These are phyloP conservation scores for Sinocyclocheilus maitianheensis DNA, from an alignment of 2,113 vertebrate species.

Conservation along the genomic window DNA sequence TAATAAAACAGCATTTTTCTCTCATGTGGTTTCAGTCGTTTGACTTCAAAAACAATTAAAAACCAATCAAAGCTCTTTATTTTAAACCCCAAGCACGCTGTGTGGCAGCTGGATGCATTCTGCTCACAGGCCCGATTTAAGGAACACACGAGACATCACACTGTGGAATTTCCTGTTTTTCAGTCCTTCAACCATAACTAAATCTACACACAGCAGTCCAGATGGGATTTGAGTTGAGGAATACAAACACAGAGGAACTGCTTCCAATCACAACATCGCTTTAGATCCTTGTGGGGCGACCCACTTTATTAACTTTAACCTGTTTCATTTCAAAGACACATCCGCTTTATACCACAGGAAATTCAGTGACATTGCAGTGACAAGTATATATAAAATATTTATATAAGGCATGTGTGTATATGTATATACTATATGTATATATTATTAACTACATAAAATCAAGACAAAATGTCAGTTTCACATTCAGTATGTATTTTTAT, in stretches of 20 bases:
- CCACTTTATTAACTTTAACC: not conserved
- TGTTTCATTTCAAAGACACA: not conserved
- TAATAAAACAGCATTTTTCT: slow-evolving; percentile 25
- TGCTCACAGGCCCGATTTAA: slow-evolving; percentile 28
- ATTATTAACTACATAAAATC: too few species aligned
- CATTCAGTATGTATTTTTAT: too few species aligned
- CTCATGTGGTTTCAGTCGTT: slow-evolving; percentile 48
- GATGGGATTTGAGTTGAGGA: slow-evolving; percentile 41
- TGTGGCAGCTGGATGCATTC: slow-evolving; percentile 47
- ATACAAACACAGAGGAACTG: slow-evolving; percentile 34
- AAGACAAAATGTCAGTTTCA: too few species aligned
- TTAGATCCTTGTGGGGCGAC: not conserved
- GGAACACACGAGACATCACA: slow-evolving; percentile 24
- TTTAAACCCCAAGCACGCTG: slow-evolving; percentile 50
- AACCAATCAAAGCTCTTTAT: slow-evolving; percentile 54
- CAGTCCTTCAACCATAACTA: slow-evolving; percentile 22
- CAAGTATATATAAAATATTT: too few species aligned
- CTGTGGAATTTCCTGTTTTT: slow-evolving; percentile 57
- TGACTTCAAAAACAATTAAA: slow-evolving; percentile 60
- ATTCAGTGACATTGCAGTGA: not conserved
- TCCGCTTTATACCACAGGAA: not conserved
- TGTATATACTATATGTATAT: too few species aligned
- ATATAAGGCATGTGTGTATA: too few species aligned
- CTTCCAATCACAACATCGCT: slow-evolving; percentile 37
- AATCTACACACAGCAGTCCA: slow-evolving; percentile 40